phyloP scores from a whole-genome alignment of 2,797 vertebrate genomes.

The Thalassophryne amazonica region DNA sequence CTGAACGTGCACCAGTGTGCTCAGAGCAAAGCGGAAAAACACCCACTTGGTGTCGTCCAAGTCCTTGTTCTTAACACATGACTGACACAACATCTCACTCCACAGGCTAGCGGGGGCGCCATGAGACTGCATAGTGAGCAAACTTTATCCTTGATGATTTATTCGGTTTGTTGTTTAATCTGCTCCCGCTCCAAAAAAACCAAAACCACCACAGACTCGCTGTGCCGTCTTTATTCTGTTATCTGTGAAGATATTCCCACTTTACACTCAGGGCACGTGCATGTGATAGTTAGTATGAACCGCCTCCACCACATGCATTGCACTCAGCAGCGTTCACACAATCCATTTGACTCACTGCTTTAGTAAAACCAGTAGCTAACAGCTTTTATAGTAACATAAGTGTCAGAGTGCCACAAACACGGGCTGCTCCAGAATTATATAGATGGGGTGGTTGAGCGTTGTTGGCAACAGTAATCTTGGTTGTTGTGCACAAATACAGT shows the following conservation, averaged over 20 bases:
- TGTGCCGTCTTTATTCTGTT: conserved; percentile 47
- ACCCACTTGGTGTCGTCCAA: conserved; percentile 34
- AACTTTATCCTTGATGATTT: conserved; percentile 23
- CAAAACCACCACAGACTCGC: conserved; percentile 20
- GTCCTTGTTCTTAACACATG: conserved; percentile 20
- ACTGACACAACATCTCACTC: conserved; percentile 17
- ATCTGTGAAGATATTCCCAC: conserved; percentile 4
- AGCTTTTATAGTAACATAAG: too few species aligned
- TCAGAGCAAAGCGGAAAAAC: conserved; percentile 22
- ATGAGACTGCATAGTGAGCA: neutral
- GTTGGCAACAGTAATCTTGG: too few species aligned
- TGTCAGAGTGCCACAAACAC: too few species aligned
- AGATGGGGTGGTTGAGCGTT: too few species aligned
- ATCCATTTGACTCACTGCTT: too few species aligned
- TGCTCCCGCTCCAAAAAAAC: conserved; percentile 8
- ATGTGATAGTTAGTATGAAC: conserved; percentile 4
- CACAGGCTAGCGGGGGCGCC: conserved; percentile 13
- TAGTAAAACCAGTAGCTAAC: too few species aligned
- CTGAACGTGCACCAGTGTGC: neutral
- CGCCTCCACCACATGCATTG: too few species aligned
- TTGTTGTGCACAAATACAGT: too few species aligned
- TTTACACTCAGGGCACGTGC: conserved; percentile 2
- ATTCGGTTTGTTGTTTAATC: conserved; percentile 40
- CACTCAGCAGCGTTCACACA: too few species aligned
- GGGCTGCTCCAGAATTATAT: too few species aligned